Percentiles rank a stretch among this genome's conserved stretches.
Conservation (phyloP, 2,888 invertebrate species). For the Hetaerina titia region DNA sequence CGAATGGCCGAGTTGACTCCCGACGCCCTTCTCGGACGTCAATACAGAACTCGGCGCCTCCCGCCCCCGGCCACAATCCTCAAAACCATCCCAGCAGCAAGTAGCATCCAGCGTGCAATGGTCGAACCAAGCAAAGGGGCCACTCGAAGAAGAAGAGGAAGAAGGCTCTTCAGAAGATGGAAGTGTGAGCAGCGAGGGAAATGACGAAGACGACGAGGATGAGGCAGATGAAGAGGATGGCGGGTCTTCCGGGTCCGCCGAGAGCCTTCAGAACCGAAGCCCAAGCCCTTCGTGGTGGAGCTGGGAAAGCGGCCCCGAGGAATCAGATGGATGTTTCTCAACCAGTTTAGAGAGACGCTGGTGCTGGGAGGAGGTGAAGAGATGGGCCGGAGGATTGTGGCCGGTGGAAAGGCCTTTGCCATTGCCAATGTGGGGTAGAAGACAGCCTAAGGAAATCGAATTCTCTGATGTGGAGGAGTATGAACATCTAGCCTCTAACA, state of each 20-base stretch:
- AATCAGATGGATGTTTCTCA: slow-evolving; percentile 78
- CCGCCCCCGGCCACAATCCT: slow-evolving; percentile 49
- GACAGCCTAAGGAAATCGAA: slow-evolving; percentile 75
- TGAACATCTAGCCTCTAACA: slow-evolving; percentile 88
- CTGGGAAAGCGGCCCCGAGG: slow-evolving; percentile 77
- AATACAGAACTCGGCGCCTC: slow-evolving; percentile 52
- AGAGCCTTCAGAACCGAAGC: neutral
- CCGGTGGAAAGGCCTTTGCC: slow-evolving; percentile 86
- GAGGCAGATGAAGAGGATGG: slow-evolving; percentile 57
- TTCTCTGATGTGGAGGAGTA: slow-evolving; percentile 82
- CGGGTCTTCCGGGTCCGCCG: slow-evolving; percentile 33
- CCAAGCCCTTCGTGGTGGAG: slow-evolving; percentile 77
- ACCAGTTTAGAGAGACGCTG: slow-evolving; percentile 76
- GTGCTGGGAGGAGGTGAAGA: slow-evolving; percentile 73
- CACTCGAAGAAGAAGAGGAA: slow-evolving; percentile 23
- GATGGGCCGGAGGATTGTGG: slow-evolving; percentile 81
- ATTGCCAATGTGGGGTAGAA: slow-evolving; percentile 85
- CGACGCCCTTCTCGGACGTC: slow-evolving; percentile 75
- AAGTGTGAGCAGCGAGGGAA: slow-evolving; percentile 65
- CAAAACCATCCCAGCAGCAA: slow-evolving; percentile 36
- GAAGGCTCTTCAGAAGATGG: slow-evolving; percentile 55
- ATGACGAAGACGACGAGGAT: slow-evolving; percentile 68
- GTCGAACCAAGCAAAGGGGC: slow-evolving; percentile 27
- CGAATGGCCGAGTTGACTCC: slow-evolving; percentile 99
- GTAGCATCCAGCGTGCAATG: slow-evolving; percentile 37